These are phyloP conservation scores for Chironomus tentans DNA, from an alignment of 2,888 invertebrate genomes.

Conservation along the genomic window DNA sequence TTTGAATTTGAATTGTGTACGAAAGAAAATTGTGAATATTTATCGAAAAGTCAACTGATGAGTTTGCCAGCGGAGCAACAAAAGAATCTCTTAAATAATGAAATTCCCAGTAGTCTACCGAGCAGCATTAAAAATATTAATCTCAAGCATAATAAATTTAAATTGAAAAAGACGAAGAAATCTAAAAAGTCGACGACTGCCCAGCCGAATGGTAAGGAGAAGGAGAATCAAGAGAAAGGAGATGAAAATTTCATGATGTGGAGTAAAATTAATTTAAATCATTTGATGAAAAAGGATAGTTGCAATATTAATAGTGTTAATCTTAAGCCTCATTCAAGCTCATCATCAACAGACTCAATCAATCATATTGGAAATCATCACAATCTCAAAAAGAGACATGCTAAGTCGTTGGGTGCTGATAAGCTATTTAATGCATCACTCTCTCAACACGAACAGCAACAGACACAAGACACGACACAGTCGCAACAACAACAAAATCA, in stretches of 20 bases:
- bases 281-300: conserved; percentile 25
- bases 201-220: not conserved
- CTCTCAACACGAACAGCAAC: not conserved
- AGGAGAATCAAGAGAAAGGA: not conserved
- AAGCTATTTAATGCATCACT: not conserved
- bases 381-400: not conserved
- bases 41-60: conserved; percentile 9
- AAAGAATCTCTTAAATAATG: conserved; percentile 7
- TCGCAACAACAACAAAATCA: not conserved
- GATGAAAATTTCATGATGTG: conserved; percentile 3
- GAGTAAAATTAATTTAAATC: conserved; percentile 20
- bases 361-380: not conserved
- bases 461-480: not conserved
- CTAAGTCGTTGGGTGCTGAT: not conserved
- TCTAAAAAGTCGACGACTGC: not conserved
- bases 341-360: conserved; percentile 16
- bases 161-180: conserved; percentile 7
- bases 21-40: conserved; percentile 25
- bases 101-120: not conserved
- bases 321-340: conserved; percentile 21
- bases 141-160: conserved; percentile 23
- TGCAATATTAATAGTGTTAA: conserved; percentile 23
- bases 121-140: conserved; percentile 14
- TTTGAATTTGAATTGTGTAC: conserved; percentile 25
- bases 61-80: not conserved